Base-by-base conservation (phyloP, 2,888 invertebrate species). In the Lasioglossum malachurum region DNA sequence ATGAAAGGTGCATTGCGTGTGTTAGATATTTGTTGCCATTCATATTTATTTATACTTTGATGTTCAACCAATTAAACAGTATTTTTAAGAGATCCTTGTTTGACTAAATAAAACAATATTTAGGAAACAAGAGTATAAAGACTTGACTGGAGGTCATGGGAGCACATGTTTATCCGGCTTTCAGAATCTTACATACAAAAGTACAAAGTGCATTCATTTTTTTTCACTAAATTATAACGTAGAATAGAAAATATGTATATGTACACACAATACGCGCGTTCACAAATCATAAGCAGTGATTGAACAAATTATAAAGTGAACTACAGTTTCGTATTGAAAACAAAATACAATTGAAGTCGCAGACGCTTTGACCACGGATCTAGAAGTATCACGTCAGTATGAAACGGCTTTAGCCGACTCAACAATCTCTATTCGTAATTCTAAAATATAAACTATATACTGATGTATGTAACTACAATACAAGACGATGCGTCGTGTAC, bases 101-200 rank as follows among this genome's bases (percentile, higher is more conserved):
- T 67, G 35, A 60, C 31, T 12, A 41, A 41, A 38, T 27, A 0
- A 57, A 53, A 16, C 35, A 23, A 38, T 14, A 23, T n/a, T 27
- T 10, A 75, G 38, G 23, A 69, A 64, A 69, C 27, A 72, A 16
- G 14, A 60, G 38, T 14, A 53, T 31, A 27, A 75, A 69, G 16
- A 23, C 74, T 46, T 64, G 23, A 69, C 78, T 78, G 53, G 31
- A 64, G 53, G 38, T 44, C 67, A 14, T 31, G 44, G n/a, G 64
- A 75, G 14, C 49, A 75, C 64, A 85, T 75, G 71, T 69, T 41
- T 23, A 57, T 46, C 35, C 19, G 69, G 64, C 49, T 60, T 72
- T 78, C 49, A 75, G 60, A 86, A 84, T 79, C 73, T 77, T 83
- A 86, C 80, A 90, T 92, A 92, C 90, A 92, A 92, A 92, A 90